Evolutionary conservation across 1,140 invertebrate genomes (phyloP).

Genomic region (Ectropis grisescens): DNA sequence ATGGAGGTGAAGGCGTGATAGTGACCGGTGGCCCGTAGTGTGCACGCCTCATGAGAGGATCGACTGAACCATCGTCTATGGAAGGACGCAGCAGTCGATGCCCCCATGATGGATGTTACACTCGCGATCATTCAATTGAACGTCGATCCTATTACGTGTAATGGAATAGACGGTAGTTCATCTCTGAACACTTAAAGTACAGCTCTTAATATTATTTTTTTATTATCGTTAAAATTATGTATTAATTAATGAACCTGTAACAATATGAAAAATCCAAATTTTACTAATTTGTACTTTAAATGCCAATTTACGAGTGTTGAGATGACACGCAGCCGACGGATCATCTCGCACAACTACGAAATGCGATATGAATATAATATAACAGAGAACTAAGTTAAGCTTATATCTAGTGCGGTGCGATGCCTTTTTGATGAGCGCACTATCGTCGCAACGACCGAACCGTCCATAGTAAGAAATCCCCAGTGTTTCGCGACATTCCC

Average conservation of each 20-base stretch:
- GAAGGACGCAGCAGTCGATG: too few species aligned
- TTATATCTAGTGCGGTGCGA: constrained; percentile 65
- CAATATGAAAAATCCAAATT: constrained; percentile 69
- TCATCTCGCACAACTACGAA: constrained; percentile 60
- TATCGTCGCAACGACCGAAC: constrained; percentile 50
- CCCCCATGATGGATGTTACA: too few species aligned
- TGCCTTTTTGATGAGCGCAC: constrained; percentile 63
- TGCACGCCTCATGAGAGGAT: too few species aligned
- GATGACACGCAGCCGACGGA: constrained; percentile 54
- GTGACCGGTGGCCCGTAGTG: too few species aligned
- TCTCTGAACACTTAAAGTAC: constrained; percentile 70
- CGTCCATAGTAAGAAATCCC: constrained; percentile 64
- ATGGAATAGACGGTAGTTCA: constrained; percentile 50
- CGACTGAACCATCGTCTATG: too few species aligned
- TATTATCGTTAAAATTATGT: constrained; percentile 59
- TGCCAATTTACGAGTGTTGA: constrained; percentile 67
- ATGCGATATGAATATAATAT: constrained; percentile 25
- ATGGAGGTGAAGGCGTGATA: too few species aligned
- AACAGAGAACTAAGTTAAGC: constrained; percentile 22
- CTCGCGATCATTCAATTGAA: too few species aligned
- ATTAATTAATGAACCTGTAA: constrained; percentile 70
- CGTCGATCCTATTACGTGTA: too few species aligned
- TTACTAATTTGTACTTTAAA: constrained; percentile 71
- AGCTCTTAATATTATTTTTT: constrained; percentile 65
- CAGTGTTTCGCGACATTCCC: constrained; percentile 60